Conservation (phyloP, 2,888 invertebrate genomes). For the Parnassius mnemosyne region DNA sequence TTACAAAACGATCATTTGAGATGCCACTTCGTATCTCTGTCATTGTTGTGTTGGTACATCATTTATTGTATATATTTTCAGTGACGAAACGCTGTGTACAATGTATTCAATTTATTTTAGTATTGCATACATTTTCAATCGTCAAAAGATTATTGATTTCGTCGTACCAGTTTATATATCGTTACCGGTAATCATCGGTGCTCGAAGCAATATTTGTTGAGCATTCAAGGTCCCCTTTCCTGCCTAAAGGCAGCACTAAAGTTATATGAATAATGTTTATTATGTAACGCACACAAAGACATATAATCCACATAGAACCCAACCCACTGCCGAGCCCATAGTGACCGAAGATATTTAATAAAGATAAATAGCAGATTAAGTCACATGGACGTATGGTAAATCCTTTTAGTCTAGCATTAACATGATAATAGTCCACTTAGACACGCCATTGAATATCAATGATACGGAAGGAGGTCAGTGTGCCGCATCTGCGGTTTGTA, state of each 20-base stretch:
- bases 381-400: slow-evolving; percentile 39
- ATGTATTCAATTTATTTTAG: slow-evolving; percentile 25
- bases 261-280: slow-evolving; percentile 17
- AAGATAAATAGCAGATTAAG: slow-evolving; percentile 58
- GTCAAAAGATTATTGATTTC: slow-evolving; percentile 22
- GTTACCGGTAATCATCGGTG: slow-evolving; percentile 16
- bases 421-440: slow-evolving; percentile 41
- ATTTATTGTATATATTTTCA: slow-evolving; percentile 22
- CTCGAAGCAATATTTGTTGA: slow-evolving; percentile 12
- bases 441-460: slow-evolving; percentile 34
- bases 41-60: slow-evolving; percentile 19
- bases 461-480: slow-evolving; percentile 44
- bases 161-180: slow-evolving; percentile 17
- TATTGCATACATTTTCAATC: slow-evolving; percentile 16
- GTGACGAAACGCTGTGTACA: slow-evolving; percentile 27
- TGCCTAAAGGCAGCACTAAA: slow-evolving; percentile 11
- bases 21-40: slow-evolving; percentile 20
- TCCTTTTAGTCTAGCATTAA: slow-evolving; percentile 46
- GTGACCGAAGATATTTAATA: slow-evolving; percentile 54
- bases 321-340: slow-evolving; percentile 43
- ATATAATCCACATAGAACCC: slow-evolving; percentile 47
- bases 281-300: slow-evolving; percentile 36
- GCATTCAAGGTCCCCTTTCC: slow-evolving; percentile 12
- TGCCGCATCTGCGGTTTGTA: slow-evolving; percentile 37
- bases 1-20: slow-evolving; percentile 25